Conservation (phyloP, 2,113 vertebrate genomes). For the Paramisgurnus dabryanus region DNA sequence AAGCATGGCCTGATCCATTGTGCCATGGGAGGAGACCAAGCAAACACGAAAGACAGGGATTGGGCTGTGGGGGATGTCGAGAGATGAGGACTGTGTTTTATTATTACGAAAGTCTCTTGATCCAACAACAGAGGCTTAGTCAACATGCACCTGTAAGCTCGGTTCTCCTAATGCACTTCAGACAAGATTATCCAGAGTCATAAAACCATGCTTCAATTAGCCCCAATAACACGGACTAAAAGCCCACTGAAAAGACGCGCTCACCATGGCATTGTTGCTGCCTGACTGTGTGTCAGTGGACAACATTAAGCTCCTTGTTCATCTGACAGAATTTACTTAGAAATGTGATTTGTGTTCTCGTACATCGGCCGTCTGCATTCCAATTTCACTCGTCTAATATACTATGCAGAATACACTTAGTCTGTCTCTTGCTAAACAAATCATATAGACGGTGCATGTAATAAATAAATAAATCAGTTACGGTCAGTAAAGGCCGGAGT, state of each 20-base stretch:
- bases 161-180: constrained; percentile 35
- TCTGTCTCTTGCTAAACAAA: too few species aligned
- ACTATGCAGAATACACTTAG: too few species aligned
- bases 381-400: neutral
- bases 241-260: constrained; percentile 2
- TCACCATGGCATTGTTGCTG: constrained; percentile 3
- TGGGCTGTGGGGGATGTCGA: neutral
- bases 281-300: neutral
- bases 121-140: too few species aligned
- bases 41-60: neutral
- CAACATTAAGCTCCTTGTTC: constrained; percentile 17
- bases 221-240: constrained; percentile 24
- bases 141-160: constrained; percentile 49
- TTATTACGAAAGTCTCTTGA: neutral
- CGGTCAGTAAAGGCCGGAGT: too few species aligned
- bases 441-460: too few species aligned
- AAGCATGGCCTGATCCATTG: constrained; percentile 33
- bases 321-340: constrained; percentile 28
- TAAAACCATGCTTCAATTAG: constrained; percentile 40
- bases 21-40: neutral
- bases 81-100: neutral
- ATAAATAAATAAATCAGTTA: too few species aligned
- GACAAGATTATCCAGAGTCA: constrained; percentile 42
- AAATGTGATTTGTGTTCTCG: neutral
- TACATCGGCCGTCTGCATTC: neutral